Evolutionary conservation across 2,888 invertebrate species (phyloP).

Genomic region (Candidula unifasciata): DNA sequence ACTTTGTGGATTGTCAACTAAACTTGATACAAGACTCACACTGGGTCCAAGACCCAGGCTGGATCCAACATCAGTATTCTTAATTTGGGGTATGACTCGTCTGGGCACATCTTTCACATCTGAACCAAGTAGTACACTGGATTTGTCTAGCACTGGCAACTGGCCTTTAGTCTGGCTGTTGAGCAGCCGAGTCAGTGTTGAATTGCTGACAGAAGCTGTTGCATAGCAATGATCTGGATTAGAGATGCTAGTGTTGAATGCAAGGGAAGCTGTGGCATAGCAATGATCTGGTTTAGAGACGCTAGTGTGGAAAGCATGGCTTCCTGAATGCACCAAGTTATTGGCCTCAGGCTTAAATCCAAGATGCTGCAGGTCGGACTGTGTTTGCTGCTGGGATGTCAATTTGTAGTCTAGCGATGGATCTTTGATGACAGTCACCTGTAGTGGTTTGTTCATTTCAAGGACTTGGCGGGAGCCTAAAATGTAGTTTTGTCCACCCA

Average conservation of each 20-base stretch:
- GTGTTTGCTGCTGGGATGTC: constrained; percentile 5
- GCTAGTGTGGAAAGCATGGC: not conserved
- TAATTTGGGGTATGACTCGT: constrained; percentile 24
- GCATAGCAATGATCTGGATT: constrained; percentile 51
- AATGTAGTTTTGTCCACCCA: constrained; percentile 35
- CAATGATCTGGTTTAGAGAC: constrained; percentile 42
- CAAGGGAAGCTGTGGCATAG: constrained; percentile 51
- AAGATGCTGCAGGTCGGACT: not conserved
- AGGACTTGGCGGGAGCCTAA: not conserved
- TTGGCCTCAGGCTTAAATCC: constrained; percentile 9
- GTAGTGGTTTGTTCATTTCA: constrained; percentile 17
- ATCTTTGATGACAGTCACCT: constrained; percentile 41
- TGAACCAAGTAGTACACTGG: not conserved
- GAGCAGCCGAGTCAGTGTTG: constrained; percentile 27
- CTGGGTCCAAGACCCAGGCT: not conserved
- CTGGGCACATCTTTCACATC: constrained; percentile 11
- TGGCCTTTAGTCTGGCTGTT: constrained; percentile 4
- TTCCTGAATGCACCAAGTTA: constrained; percentile 4
- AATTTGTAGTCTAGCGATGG: not conserved
- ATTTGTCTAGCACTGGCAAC: constrained; percentile 12
- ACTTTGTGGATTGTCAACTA: not conserved
- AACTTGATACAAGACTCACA: not conserved
- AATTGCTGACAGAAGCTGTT: constrained; percentile 46
- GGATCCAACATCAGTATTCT: not conserved
- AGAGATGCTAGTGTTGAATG: not conserved